Conservation (phyloP, 35 echinoderm and acorn worm genomes). For the Eucidaris tribuloides region DNA sequence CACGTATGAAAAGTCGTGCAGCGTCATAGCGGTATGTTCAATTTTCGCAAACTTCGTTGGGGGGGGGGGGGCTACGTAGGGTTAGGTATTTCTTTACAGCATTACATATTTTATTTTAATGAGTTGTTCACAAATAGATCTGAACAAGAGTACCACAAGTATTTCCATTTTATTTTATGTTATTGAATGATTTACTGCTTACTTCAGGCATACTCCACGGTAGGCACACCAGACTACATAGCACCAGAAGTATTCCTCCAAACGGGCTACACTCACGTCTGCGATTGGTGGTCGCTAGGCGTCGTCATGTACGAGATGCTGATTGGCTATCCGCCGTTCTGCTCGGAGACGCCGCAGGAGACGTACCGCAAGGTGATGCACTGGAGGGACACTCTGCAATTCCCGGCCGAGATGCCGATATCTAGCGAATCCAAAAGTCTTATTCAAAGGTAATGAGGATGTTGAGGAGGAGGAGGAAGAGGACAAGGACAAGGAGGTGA, state of each 20-base stretch:
- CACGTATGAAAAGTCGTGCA: too few species aligned
- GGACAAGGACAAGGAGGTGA: slow-evolving; percentile 83
- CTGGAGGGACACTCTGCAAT: slow-evolving; percentile 92
- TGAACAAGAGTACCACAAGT: neutral
- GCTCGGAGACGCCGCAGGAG: slow-evolving; percentile 97
- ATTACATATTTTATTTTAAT: too few species aligned
- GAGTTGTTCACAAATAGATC: neutral
- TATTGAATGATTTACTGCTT: neutral
- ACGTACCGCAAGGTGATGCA: slow-evolving; percentile 98
- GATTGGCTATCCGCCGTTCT: slow-evolving; percentile 99
- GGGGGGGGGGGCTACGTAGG: too few species aligned
- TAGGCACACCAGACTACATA: slow-evolving; percentile 99
- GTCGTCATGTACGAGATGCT: slow-evolving; percentile 99
- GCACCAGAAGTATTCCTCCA: slow-evolving; percentile 98
- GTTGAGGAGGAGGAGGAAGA: slow-evolving; percentile 85
- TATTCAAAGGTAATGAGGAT: slow-evolving; percentile 89
- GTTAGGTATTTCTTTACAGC: too few species aligned
- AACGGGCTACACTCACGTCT: slow-evolving; percentile 84
- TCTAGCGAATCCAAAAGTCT: slow-evolving; percentile 64
- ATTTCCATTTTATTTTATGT: neutral
- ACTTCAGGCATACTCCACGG: slow-evolving; percentile 93
- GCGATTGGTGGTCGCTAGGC: slow-evolving; percentile 99
- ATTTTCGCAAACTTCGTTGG: too few species aligned
- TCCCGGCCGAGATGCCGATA: slow-evolving; percentile 89
- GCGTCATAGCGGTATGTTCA: too few species aligned